Evolutionary conservation across 2,888 invertebrate species (phyloP).

Genomic region (Globia sparganii): DNA sequence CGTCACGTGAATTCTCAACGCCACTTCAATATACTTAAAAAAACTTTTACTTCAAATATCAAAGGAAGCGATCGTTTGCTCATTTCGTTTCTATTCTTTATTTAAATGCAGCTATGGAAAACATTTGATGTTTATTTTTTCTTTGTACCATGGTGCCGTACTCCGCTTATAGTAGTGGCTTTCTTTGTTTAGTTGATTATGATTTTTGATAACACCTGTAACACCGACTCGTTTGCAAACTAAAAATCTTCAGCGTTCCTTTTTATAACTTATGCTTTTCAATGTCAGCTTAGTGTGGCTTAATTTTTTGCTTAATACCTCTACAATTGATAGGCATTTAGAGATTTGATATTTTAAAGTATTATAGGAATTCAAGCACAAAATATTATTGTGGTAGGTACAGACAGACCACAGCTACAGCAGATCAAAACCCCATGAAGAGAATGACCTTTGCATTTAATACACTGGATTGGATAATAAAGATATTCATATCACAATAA

Average conservation of each 20-base stretch:
- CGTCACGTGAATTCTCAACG: constrained; percentile 38
- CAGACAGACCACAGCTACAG: neutral
- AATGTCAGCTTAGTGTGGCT: neutral
- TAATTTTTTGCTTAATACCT: neutral
- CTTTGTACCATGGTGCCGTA: neutral
- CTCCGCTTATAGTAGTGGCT: neutral
- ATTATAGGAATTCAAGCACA: neutral
- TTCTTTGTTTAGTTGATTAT: constrained; percentile 24
- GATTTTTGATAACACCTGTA: constrained; percentile 3
- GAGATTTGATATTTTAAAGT: neutral
- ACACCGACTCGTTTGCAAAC: neutral
- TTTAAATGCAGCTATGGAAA: constrained; percentile 61
- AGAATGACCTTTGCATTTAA: neutral
- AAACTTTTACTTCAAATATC: constrained; percentile 35
- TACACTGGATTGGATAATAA: neutral
- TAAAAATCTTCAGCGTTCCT: neutral
- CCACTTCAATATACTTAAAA: constrained; percentile 6
- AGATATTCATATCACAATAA: constrained; percentile 36
- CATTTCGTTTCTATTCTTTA: constrained; percentile 79
- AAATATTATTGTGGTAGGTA: neutral
- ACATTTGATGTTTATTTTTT: constrained; percentile 5
- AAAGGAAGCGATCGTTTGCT: constrained; percentile 74
- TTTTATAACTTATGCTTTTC: neutral
- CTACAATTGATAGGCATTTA: neutral
- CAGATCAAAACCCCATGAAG: neutral